Percentiles rank a stretch among this genome's conserved stretches.
Conservation (phyloP, 2,888 invertebrate species). For the Halictus ligatus region DNA sequence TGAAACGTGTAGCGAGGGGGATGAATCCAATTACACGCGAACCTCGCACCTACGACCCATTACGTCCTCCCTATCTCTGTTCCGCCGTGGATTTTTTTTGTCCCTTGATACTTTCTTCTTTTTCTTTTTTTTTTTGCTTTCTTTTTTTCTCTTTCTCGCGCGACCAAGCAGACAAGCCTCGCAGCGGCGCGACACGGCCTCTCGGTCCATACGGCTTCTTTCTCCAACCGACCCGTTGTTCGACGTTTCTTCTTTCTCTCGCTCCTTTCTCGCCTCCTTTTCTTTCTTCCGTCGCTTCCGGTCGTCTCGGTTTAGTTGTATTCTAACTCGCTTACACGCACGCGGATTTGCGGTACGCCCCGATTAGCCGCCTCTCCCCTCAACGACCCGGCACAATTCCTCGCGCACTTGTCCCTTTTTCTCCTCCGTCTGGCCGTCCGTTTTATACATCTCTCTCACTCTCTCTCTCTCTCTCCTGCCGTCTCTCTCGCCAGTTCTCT, state of each 20-base stretch:
- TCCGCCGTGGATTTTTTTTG: conserved; percentile 27
- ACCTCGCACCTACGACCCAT: conserved; percentile 80
- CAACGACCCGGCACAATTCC: conserved; percentile 55
- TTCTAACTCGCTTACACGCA: conserved; percentile 70
- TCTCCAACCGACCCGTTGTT: conserved; percentile 42
- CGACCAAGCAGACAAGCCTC: conserved; percentile 46
- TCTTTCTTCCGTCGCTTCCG: conserved; percentile 52
- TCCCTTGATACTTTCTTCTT: conserved; percentile 19
- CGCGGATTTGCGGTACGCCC: conserved; percentile 77
- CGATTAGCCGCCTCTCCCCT: conserved; percentile 70
- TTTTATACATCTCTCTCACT: conserved; percentile 20
- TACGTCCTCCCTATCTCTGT: conserved; percentile 64
- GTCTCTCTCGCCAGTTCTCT: conserved; percentile 45
- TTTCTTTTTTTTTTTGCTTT: conserved; percentile 28
- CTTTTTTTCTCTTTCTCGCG: conserved; percentile 31
- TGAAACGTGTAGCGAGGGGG: conserved; percentile 71
- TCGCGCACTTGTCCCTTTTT: conserved; percentile 58
- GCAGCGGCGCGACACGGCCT: conserved; percentile 21
- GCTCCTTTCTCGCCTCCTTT: conserved; percentile 31
- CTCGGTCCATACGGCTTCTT: conserved; percentile 62
- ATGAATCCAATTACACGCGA: conserved; percentile 82
- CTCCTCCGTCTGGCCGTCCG: conserved; percentile 50
- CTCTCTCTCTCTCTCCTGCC: conserved; percentile 4
- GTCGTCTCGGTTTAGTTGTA: conserved; percentile 54
- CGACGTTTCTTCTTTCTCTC: conserved; percentile 33